Percentiles rank a stretch among this genome's conserved stretches.
phyloP scores from a whole-genome alignment of 2,888 invertebrate genomes.

The Dorcus parallelipipedus region DNA sequence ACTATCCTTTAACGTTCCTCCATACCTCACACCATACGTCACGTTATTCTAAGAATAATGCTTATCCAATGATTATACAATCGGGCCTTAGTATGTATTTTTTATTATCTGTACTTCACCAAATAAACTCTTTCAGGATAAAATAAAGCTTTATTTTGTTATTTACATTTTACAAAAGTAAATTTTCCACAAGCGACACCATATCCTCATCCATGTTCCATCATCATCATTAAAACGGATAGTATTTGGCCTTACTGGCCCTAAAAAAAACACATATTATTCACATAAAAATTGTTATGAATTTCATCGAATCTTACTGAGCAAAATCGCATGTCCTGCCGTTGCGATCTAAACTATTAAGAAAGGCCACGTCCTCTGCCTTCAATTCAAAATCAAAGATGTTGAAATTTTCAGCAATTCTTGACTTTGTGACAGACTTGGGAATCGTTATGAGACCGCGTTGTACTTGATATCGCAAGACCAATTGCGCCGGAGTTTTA shows the following conservation, averaged over 20 bases:
- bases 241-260: conserved; percentile 48
- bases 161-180: no score
- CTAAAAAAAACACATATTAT: conserved; percentile 31
- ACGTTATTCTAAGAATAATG: no score
- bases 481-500: conserved; percentile 67
- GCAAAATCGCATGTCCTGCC: conserved; percentile 19
- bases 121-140: no score
- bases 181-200: neutral
- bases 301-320: conserved; percentile 10
- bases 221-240: conserved; percentile 47
- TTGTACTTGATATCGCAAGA: conserved; percentile 64
- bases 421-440: conserved; percentile 71
- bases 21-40: no score
- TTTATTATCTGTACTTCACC: no score
- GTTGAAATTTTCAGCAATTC: conserved; percentile 66
- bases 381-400: conserved; percentile 73
- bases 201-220: neutral
- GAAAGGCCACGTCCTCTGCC: conserved; percentile 61
- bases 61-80: no score
- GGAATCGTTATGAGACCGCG: conserved; percentile 74
- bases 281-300: neutral
- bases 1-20: no score
- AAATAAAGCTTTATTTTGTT: no score
- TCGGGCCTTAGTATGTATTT: no score
- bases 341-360: conserved; percentile 60